Percentiles rank a stretch among this genome's conserved stretches.
phyloP scores from a whole-genome alignment of 2,797 vertebrate species.

The Muscicapa striata region DNA sequence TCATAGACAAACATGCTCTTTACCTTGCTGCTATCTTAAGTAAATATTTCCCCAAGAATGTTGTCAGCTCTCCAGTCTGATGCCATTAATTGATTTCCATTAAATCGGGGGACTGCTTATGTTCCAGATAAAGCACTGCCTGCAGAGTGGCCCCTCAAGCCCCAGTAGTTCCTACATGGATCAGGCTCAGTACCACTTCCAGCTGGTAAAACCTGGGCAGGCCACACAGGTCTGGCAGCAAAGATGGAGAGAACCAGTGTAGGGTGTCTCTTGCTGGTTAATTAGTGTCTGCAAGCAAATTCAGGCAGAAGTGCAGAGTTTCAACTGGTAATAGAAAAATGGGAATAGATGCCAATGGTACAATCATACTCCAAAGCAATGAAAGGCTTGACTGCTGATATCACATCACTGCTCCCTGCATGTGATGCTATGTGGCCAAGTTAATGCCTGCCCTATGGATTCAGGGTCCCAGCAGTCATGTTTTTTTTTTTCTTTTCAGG shows the following conservation, averaged over 20 bases:
- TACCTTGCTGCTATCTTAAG: constrained; percentile 48
- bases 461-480: not conserved
- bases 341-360: not conserved
- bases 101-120: not conserved
- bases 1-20: constrained; percentile 57
- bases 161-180: too few species aligned
- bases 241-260: not conserved
- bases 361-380: not conserved
- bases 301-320: not conserved
- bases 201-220: not conserved
- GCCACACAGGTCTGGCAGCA: not conserved
- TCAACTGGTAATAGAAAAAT: not conserved
- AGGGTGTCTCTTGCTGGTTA: not conserved
- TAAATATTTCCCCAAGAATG: constrained; percentile 44
- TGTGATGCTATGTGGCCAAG: rapidly evolving
- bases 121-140: not conserved
- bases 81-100: constrained; percentile 39
- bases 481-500: not conserved
- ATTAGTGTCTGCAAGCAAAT: not conserved
- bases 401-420: not conserved
- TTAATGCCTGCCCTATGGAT: not conserved
- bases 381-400: not conserved
- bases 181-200: not conserved
- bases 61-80: constrained; percentile 6
- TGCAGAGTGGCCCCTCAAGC: not conserved